Evolutionary conservation across 2,797 vertebrate species (phyloP).

Genomic region (Podargus strigoides): DNA sequence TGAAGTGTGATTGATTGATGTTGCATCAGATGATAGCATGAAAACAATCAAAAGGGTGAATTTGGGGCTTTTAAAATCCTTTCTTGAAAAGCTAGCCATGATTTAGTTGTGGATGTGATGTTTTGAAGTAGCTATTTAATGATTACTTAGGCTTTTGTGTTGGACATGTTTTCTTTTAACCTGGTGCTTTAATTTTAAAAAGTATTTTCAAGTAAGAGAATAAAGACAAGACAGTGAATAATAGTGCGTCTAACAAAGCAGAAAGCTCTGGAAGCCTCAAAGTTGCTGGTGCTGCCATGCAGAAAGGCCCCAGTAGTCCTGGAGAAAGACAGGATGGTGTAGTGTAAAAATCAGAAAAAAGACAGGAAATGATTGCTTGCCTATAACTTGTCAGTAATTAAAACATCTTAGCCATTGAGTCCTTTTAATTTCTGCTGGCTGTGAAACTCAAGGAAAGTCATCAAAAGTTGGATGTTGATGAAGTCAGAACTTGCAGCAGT

Average conservation of each 20-base stretch:
- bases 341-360: background rate
- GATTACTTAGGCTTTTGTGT: background rate
- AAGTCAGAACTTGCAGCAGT: background rate
- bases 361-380: background rate
- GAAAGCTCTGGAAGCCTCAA: background rate
- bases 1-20: background rate
- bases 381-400: background rate
- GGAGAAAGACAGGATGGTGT: background rate
- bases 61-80: background rate
- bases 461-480: background rate
- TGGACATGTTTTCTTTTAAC: background rate
- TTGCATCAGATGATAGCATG: background rate
- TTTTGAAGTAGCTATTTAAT: background rate
- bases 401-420: background rate
- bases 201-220: background rate
- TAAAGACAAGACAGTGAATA: background rate
- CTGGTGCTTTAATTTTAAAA: background rate
- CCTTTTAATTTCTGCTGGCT: background rate
- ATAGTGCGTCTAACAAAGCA: background rate
- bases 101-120: background rate
- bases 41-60: slow-evolving; percentile 11
- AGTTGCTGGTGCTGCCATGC: background rate
- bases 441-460: background rate
- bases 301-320: background rate
- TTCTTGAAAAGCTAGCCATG: background rate